These are phyloP conservation scores for Avahi laniger DNA, from an alignment of 2,797 vertebrate species.

Conservation along the genomic window DNA sequence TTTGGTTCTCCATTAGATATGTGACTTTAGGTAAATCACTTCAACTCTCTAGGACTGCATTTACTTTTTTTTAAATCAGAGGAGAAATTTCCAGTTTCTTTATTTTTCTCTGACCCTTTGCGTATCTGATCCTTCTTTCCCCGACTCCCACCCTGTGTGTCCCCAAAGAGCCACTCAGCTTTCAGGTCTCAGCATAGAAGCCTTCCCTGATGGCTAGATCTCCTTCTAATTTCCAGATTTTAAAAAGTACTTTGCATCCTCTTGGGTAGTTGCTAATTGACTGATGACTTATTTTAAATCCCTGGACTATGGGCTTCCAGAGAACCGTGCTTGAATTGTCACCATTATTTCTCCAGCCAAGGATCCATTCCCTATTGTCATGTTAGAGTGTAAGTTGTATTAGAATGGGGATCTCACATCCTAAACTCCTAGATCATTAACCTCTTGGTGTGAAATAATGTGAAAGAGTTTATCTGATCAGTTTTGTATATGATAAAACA, in stretches of 20 bases:
- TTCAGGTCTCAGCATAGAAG: not conserved
- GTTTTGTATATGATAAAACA: not conserved
- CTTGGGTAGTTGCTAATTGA: not conserved
- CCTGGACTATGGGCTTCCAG: not conserved
- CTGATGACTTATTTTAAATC: not conserved
- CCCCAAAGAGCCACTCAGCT: not conserved
- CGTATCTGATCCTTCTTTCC: not conserved
- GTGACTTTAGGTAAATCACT: not conserved
- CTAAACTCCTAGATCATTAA: not conserved
- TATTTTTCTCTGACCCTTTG: not conserved
- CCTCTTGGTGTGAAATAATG: not conserved
- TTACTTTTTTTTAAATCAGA: not conserved
- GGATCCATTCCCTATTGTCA: not conserved
- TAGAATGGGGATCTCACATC: not conserved
- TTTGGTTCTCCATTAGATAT: not conserved
- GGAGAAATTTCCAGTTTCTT: not conserved
- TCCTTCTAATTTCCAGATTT: not conserved
- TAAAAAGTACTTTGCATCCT: not conserved
- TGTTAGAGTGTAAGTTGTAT: not conserved
- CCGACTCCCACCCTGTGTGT: not conserved
- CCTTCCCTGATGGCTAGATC: not conserved
- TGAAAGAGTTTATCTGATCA: not conserved
- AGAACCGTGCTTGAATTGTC: not conserved
- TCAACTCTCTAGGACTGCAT: not conserved
- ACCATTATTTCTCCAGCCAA: not conserved